A percentile compares a stretch with the other conserved stretches of the same genome.
phyloP scores from a whole-genome alignment of 2,888 invertebrate genomes.

The Dugesia japonica region DNA sequence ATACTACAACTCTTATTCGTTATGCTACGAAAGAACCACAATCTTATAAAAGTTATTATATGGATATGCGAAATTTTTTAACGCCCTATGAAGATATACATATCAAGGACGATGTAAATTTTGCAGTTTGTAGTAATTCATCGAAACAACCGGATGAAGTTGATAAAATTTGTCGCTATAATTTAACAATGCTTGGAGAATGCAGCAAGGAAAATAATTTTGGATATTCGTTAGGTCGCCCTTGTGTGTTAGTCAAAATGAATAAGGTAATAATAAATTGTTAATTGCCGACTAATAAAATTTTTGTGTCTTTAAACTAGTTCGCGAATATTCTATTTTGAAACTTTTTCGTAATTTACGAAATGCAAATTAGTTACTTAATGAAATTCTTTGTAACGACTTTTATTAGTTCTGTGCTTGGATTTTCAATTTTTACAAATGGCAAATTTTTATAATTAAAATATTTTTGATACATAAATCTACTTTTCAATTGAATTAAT shows the following conservation, averaged over 20 bases:
- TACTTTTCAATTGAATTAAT: too few relatives aligned
- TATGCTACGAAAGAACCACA: slow-evolving; percentile 30
- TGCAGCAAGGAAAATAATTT: slow-evolving; percentile 20
- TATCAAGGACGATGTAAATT: neutral
- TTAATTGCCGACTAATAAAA: too few relatives aligned
- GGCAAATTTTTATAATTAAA: too few relatives aligned
- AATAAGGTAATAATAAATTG: too few relatives aligned
- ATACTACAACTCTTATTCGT: slow-evolving; percentile 22
- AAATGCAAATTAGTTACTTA: too few relatives aligned
- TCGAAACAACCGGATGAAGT: slow-evolving; percentile 22
- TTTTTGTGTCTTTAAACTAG: too few relatives aligned
- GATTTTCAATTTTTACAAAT: too few relatives aligned
- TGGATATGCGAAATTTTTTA: slow-evolving; percentile 24
- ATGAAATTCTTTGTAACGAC: too few relatives aligned
- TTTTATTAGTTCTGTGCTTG: too few relatives aligned
- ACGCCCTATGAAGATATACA: slow-evolving; percentile 22
- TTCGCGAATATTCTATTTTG: too few relatives aligned
- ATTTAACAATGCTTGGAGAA: slow-evolving; percentile 25
- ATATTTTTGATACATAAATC: too few relatives aligned
- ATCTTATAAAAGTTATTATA: neutral
- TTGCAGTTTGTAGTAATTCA: neutral
- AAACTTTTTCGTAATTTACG: too few relatives aligned
- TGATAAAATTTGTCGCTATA: slow-evolving; percentile 29
- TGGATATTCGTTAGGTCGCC: slow-evolving; percentile 6
- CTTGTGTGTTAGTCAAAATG: slow-evolving; percentile 33